These are phyloP conservation scores for Nephrotoma flavescens DNA, from an alignment of 2,888 invertebrate genomes.

Conservation along the genomic window DNA sequence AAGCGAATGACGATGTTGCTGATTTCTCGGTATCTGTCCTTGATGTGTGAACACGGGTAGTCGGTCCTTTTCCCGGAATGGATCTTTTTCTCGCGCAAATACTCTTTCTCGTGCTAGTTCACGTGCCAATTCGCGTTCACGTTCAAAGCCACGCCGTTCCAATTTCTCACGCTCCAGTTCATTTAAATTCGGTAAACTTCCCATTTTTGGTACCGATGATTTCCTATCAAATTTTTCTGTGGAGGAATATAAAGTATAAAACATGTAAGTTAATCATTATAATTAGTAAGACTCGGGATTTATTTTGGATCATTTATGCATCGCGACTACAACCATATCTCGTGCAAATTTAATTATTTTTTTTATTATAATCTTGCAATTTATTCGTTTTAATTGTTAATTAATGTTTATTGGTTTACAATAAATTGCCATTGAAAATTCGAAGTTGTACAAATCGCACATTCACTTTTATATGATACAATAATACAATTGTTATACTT, in stretches of 20 bases:
- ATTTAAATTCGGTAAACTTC: constrained; percentile 50
- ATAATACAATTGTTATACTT: background rate
- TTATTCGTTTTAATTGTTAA: background rate
- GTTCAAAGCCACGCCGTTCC: constrained; percentile 25
- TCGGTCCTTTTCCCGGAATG: constrained; percentile 20
- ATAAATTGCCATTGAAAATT: background rate
- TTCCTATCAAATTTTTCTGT: background rate
- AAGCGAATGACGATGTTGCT: constrained; percentile 25
- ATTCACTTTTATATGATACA: background rate
- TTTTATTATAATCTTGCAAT: background rate
- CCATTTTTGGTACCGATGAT: constrained; percentile 31
- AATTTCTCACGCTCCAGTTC: constrained; percentile 34
- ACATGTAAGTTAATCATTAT: background rate
- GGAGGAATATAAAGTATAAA: background rate
- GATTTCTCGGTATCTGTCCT: constrained; percentile 17
- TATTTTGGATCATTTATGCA: too few species aligned
- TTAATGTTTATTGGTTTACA: background rate
- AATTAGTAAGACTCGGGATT: too few species aligned
- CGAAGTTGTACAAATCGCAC: background rate
- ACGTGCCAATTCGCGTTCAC: constrained; percentile 21
- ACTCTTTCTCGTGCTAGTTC: constrained; percentile 13
- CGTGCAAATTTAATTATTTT: background rate
- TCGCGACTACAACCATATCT: background rate
- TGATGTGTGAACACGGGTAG: constrained; percentile 22
- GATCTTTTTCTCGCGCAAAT: constrained; percentile 18